Percentiles rank a stretch among this genome's conserved stretches.
These are phyloP conservation scores for Cervus canadensis DNA, from an alignment of 2,113 vertebrate species.

Conservation along the genomic window DNA sequence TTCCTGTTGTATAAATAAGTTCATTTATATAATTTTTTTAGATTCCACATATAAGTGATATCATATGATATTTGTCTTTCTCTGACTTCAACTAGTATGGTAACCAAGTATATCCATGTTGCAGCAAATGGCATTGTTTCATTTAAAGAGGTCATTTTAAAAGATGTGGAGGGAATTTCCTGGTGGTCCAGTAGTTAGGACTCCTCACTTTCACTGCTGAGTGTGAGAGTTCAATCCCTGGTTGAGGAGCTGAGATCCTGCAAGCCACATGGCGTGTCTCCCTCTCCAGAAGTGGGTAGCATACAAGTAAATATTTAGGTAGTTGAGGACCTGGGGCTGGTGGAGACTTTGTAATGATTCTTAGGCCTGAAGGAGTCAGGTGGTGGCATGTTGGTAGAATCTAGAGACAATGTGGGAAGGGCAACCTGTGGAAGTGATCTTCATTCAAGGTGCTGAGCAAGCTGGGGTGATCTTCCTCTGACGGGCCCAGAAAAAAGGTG, in stretches of 20 bases:
- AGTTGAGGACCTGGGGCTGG: neutral
- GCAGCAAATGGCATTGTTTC: neutral
- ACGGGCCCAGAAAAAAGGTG: neutral
- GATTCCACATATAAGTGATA: neutral
- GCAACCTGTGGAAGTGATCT: neutral
- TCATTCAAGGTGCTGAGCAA: neutral
- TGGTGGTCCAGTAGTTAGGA: neutral
- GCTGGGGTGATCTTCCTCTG: neutral
- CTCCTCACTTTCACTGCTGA: neutral
- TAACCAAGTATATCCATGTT: neutral
- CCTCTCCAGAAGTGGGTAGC: neutral
- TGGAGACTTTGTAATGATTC: neutral
- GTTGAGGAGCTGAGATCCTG: neutral
- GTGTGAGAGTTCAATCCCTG: accelerated
- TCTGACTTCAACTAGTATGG: neutral
- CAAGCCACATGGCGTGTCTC: neutral
- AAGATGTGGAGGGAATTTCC: neutral
- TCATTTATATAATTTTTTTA: neutral
- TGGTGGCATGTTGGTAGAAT: neutral
- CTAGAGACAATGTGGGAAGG: neutral
- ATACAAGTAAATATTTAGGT: neutral
- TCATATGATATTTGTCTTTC: neutral
- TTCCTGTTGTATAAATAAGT: neutral
- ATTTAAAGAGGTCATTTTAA: neutral
- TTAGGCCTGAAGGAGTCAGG: neutral